A percentile compares a stretch with the other conserved stretches of the same genome.
Conservation (phyloP, 1,140 invertebrate species). For the Pachypeltis micranthus region DNA sequence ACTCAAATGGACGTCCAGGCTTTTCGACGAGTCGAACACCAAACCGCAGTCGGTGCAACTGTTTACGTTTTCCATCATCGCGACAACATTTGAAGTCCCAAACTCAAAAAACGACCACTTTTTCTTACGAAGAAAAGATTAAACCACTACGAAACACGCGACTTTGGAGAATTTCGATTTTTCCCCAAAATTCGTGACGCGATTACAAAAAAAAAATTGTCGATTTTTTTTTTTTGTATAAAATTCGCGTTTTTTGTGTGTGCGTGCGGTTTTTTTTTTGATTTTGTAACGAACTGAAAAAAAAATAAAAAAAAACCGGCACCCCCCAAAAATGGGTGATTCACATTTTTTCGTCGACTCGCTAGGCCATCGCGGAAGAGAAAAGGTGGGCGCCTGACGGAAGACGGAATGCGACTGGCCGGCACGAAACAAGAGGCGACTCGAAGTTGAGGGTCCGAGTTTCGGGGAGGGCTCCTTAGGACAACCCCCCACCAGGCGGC, state of each 20-base stretch:
- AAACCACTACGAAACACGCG: no score
- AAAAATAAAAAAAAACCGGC: slow-evolving; percentile 4
- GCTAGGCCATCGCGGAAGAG: background rate
- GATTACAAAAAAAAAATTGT: background rate
- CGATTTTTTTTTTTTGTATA: background rate
- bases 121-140: no score
- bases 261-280: background rate
- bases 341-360: background rate
- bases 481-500: no score
- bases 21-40: slow-evolving; percentile 57
- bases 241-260: background rate
- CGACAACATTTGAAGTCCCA: no score
- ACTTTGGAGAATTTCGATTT: no score
- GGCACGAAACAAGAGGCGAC: no score
- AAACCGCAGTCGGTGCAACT: slow-evolving; percentile 58
- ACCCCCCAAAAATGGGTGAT: slow-evolving; percentile 1
- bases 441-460: no score
- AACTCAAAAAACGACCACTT: no score
- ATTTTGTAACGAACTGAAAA: background rate
- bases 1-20: slow-evolving; percentile 61
- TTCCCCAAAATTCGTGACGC: no score
- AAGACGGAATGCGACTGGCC: slow-evolving; percentile 2
- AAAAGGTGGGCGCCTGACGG: background rate
- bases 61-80: slow-evolving; percentile 3
- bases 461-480: no score